These are phyloP conservation scores for Cantharis nigra DNA, from an alignment of 2,888 invertebrate species.

Conservation along the genomic window DNA sequence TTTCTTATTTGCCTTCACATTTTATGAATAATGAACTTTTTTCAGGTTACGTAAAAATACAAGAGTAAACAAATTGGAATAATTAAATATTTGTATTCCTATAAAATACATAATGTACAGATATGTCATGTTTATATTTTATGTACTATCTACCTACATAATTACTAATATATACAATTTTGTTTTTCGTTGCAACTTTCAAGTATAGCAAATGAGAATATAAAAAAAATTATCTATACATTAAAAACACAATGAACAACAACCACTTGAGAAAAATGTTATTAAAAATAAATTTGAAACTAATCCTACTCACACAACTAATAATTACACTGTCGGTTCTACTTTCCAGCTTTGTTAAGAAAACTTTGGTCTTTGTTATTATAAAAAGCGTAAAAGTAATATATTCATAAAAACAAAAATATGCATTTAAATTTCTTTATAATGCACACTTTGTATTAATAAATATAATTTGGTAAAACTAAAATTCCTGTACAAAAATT, in stretches of 20 bases:
- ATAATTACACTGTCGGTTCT: slow-evolving; percentile 14
- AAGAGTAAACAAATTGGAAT: slow-evolving; percentile 3
- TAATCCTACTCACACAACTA: slow-evolving; percentile 24
- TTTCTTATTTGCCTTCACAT: slow-evolving; percentile 13
- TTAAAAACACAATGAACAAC: slow-evolving; percentile 6
- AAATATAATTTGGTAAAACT: neutral
- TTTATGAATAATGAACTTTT: neutral
- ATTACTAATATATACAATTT: slow-evolving; percentile 25
- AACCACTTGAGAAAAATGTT: slow-evolving; percentile 8
- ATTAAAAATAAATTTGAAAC: neutral
- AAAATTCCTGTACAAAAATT: neutral
- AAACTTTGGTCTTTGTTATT: slow-evolving; percentile 24
- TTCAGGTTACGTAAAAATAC: neutral
- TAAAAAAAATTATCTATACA: slow-evolving; percentile 5
- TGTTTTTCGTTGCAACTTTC: slow-evolving; percentile 19
- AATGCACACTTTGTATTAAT: neutral
- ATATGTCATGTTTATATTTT: slow-evolving; percentile 36
- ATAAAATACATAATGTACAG: slow-evolving; percentile 39
- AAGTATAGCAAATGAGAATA: slow-evolving; percentile 1
- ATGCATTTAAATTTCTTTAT: neutral
- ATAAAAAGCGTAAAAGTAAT: neutral
- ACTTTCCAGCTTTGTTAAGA: slow-evolving; percentile 22
- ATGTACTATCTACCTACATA: slow-evolving; percentile 27
- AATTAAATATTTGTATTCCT: slow-evolving; percentile 37
- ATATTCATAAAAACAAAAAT: neutral